Percentiles rank a stretch among this genome's conserved stretches.
Conservation (phyloP, 1,140 invertebrate genomes). For the Drosophila sechellia region DNA sequence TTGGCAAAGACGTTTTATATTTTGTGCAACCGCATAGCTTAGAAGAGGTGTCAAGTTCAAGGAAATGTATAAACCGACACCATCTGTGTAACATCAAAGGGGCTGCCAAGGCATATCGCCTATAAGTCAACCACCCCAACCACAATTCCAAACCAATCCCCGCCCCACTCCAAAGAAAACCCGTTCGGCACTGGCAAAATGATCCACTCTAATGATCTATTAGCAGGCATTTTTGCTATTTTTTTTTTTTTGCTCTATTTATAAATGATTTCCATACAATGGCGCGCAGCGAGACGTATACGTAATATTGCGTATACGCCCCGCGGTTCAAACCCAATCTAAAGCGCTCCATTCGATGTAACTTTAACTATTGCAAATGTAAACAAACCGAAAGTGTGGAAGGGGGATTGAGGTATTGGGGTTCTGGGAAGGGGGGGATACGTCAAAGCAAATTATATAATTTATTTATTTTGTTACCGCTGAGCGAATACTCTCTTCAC, state of each 20-base stretch:
- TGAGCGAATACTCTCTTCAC: slow-evolving; percentile 8
- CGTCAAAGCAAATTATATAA: slow-evolving; percentile 74
- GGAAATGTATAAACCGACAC: background rate
- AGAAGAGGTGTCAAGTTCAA: slow-evolving; percentile 24
- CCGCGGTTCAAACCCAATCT: slow-evolving; percentile 21
- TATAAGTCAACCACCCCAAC: background rate
- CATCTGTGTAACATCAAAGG: slow-evolving; percentile 3
- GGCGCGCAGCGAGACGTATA: slow-evolving; percentile 41
- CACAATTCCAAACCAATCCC: too few relatives aligned
- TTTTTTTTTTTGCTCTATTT: slow-evolving; percentile 44
- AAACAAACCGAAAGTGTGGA: slow-evolving; percentile 37
- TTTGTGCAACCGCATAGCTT: slow-evolving; percentile 16
- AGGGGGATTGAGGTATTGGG: background rate
- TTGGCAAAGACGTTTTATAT: background rate
- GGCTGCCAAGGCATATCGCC: background rate
- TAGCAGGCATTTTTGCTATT: slow-evolving; percentile 19
- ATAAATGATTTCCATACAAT: slow-evolving; percentile 54
- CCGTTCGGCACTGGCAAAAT: background rate
- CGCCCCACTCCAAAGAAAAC: background rate
- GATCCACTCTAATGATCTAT: slow-evolving; percentile 42
- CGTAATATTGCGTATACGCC: slow-evolving; percentile 61
- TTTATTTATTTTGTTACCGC: slow-evolving; percentile 69
- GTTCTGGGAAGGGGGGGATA: slow-evolving; percentile 1
- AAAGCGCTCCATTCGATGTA: slow-evolving; percentile 19
- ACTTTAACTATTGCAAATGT: slow-evolving; percentile 47